phyloP scores from a whole-genome alignment of 1,140 invertebrate genomes.

The Chionoecetes opilio region DNA sequence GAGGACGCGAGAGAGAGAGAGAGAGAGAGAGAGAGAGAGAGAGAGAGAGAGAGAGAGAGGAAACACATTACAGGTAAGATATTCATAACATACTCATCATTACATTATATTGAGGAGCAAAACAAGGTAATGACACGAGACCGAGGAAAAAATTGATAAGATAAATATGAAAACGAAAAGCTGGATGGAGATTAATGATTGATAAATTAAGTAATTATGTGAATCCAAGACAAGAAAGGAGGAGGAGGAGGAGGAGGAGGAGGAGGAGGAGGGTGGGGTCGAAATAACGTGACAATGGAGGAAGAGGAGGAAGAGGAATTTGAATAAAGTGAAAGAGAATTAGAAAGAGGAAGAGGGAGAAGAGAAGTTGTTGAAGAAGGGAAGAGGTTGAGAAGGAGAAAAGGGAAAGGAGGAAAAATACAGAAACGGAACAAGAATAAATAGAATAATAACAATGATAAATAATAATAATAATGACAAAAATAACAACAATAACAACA shows the following conservation, averaged over 20 bases:
- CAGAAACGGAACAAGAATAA: not conserved
- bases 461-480: not conserved
- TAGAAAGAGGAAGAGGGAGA: not conserved
- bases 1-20: slow-evolving; percentile 39
- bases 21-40: slow-evolving; percentile 50
- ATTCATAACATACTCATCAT: not conserved
- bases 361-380: not conserved
- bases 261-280: not conserved
- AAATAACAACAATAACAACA: no score
- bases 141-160: no score
- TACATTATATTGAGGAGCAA: not conserved
- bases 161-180: no score
- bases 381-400: not conserved
- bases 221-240: no score
- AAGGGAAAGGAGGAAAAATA: not conserved
- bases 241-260: no score
- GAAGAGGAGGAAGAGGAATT: not conserved
- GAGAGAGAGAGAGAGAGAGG: slow-evolving; percentile 45
- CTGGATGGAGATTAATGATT: no score
- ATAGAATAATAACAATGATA: not conserved
- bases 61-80: not conserved
- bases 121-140: not conserved
- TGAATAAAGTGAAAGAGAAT: not conserved
- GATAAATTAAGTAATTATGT: no score
- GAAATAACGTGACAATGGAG: not conserved